Evolutionary conservation across 2,113 vertebrate species (phyloP).

Genomic region (Nycticryphes semicollaris): DNA sequence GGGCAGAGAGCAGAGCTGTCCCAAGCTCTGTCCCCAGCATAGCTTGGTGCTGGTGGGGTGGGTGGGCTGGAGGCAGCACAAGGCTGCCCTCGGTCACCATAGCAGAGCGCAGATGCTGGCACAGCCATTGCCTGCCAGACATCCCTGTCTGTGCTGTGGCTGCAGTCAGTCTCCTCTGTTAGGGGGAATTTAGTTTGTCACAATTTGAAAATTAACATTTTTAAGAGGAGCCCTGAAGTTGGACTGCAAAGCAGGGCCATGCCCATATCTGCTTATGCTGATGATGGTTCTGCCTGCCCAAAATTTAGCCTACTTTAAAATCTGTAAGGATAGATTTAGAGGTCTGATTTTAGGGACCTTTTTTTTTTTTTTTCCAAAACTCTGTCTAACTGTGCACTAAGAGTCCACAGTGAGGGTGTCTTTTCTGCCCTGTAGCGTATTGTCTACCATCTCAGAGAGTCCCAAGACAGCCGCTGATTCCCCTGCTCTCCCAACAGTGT

Average conservation of each 20-base stretch:
- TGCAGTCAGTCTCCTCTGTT: neutral
- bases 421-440: neutral
- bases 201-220: neutral
- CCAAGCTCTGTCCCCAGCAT: fast-evolving
- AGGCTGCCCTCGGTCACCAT: neutral
- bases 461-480: neutral
- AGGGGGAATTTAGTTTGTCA: neutral
- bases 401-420: neutral
- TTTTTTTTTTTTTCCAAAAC: neutral
- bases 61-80: fast-evolving
- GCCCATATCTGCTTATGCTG: neutral
- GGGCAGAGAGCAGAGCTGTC: neutral
- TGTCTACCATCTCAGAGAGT: neutral
- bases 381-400: neutral
- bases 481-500: neutral
- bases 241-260: neutral
- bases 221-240: neutral
- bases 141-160: neutral
- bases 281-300: neutral
- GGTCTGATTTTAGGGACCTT: neutral
- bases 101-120: fast-evolving
- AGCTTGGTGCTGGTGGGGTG: fast-evolving
- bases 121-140: neutral
- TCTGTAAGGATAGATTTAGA: neutral
- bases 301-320: neutral